These are phyloP conservation scores for Branchellion lobata DNA, from an alignment of 2,888 invertebrate species.

Conservation along the genomic window DNA sequence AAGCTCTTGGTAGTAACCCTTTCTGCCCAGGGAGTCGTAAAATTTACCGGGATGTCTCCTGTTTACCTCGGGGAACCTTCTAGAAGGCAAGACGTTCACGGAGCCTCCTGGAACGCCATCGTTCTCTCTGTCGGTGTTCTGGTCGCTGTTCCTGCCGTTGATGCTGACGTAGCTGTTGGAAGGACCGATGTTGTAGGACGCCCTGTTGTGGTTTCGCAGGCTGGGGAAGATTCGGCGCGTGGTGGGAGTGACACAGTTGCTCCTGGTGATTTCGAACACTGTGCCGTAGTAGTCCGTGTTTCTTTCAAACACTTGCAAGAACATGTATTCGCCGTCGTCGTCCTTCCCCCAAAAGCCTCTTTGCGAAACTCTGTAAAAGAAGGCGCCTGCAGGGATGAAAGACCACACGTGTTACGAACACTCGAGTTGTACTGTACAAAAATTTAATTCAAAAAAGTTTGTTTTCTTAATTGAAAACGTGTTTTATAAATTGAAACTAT, in stretches of 20 bases:
- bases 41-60: not conserved
- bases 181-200: too few species aligned
- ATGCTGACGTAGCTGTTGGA: too few species aligned
- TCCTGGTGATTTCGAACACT: constrained; percentile 3
- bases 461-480: too few species aligned
- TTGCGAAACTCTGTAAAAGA: not conserved
- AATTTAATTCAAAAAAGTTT: too few species aligned
- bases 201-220: not conserved
- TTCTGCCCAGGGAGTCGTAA: not conserved
- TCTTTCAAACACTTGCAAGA: constrained; percentile 2
- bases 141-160: not conserved
- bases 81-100: not conserved
- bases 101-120: not conserved
- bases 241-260: not conserved
- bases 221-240: not conserved
- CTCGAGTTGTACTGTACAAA: too few species aligned
- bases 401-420: too few species aligned
- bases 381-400: not conserved
- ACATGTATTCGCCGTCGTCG: constrained; percentile 12
- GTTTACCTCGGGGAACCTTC: not conserved
- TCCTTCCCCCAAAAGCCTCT: constrained; percentile 30
- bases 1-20: constrained; percentile 1
- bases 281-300: not conserved
- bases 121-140: not conserved
- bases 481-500: too few species aligned